Percentiles rank a stretch among this genome's conserved stretches.
These are phyloP conservation scores for Ptychoptera albimana DNA, from an alignment of 2,888 invertebrate genomes.

Conservation along the genomic window DNA sequence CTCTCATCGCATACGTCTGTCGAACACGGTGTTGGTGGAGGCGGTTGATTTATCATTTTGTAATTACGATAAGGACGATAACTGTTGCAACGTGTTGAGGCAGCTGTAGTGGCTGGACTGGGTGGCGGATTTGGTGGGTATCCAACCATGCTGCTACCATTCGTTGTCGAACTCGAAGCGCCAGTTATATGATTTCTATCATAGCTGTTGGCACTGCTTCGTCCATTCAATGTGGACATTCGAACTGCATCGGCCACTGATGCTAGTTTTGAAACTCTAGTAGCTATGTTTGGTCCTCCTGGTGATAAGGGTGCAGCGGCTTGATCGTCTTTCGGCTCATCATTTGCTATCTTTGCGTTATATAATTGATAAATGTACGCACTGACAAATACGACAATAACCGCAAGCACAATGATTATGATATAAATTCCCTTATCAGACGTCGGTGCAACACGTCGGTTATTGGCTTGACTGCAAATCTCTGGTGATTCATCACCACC, in stretches of 20 bases:
- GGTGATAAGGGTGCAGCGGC: constrained; percentile 51
- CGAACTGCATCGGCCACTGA: constrained; percentile 38
- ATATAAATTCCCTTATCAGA: constrained; percentile 38
- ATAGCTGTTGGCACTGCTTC: constrained; percentile 46
- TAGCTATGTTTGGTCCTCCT: constrained; percentile 15
- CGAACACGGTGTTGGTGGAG: constrained; percentile 88
- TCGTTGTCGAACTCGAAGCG: constrained; percentile 31
- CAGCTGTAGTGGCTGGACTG: constrained; percentile 66
- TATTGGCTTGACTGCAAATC: constrained; percentile 36
- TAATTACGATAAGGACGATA: constrained; percentile 65
- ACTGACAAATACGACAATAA: constrained; percentile 37
- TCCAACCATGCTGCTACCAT: constrained; percentile 33
- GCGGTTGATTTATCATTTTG: constrained; percentile 62
- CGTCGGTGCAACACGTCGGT: constrained; percentile 30
- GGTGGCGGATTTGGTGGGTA: constrained; percentile 87
- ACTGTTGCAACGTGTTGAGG: constrained; percentile 37
- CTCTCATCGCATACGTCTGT: constrained; percentile 89
- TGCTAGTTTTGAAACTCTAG: constrained; percentile 28
- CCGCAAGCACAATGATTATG: constrained; percentile 37
- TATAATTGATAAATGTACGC: constrained; percentile 37
- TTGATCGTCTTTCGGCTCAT: constrained; percentile 42
- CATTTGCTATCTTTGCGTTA: constrained; percentile 34
- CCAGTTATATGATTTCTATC: constrained; percentile 58
- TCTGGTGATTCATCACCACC: constrained; percentile 61
- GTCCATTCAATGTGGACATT: constrained; percentile 47